These are phyloP conservation scores for Myzus persicae DNA, from an alignment of 1,140 invertebrate genomes.

Conservation along the genomic window DNA sequence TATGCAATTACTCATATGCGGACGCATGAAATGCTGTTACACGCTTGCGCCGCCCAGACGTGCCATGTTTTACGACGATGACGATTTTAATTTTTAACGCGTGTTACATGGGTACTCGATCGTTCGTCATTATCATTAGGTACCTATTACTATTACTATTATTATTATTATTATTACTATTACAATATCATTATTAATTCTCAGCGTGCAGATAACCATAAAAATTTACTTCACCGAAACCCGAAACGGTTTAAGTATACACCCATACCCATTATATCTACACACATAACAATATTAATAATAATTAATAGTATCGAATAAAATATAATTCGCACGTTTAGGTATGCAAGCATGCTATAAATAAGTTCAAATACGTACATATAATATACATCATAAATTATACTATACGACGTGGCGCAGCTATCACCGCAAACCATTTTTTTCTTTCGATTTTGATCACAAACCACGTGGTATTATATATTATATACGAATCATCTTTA, in stretches of 20 bases:
- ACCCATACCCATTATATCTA: background rate
- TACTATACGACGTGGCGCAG: background rate
- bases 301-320: background rate
- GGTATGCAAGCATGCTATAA: too few species aligned
- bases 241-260: background rate
- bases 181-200: background rate
- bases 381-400: background rate
- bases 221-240: background rate
- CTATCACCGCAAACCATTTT: background rate
- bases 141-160: background rate
- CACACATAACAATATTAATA: background rate
- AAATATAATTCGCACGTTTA: background rate
- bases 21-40: background rate
- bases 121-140: background rate
- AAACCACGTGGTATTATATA: too few species aligned
- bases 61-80: background rate
- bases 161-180: background rate
- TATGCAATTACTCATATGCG: background rate
- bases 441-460: too few species aligned
- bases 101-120: background rate
- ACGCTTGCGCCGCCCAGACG: background rate
- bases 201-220: background rate
- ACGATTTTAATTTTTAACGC: constrained; percentile 12
- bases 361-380: background rate
- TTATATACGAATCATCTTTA: too few species aligned